Conservation (phyloP, 2,797 vertebrate species). For the Intellagama lesueurii region DNA sequence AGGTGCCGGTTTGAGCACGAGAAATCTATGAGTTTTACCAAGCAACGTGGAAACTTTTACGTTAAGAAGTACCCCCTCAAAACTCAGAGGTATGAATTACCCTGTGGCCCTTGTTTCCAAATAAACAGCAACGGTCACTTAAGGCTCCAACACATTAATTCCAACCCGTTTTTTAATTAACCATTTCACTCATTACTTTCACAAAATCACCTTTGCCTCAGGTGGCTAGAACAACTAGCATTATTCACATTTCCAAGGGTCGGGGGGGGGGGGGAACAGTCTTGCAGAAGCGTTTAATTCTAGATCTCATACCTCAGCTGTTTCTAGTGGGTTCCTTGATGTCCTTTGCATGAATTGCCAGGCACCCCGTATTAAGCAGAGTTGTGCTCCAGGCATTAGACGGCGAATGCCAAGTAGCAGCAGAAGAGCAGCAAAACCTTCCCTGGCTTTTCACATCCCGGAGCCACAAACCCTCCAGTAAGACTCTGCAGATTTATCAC, state of each 20-base stretch:
- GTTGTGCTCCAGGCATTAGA: background rate
- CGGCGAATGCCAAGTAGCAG: fast-evolving
- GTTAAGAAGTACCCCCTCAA: background rate
- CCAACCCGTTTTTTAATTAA: background rate
- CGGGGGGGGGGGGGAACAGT: background rate
- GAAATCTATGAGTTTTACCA: too few species aligned
- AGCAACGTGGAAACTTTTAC: background rate
- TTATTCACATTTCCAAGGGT: too few species aligned
- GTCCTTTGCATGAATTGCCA: background rate
- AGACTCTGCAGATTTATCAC: background rate
- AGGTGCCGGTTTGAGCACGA: too few species aligned
- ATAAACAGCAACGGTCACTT: background rate
- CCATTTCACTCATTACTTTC: background rate
- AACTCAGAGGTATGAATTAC: background rate
- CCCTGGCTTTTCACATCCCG: background rate
- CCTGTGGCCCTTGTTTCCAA: background rate
- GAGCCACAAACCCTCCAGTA: fast-evolving
- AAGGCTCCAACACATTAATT: background rate
- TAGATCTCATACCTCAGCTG: background rate
- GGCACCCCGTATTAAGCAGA: background rate
- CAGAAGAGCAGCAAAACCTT: fast-evolving
- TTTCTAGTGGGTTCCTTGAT: background rate
- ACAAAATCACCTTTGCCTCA: background rate
- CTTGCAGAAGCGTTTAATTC: background rate
- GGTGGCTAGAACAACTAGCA: background rate